Evolutionary conservation across 2,888 invertebrate species (phyloP).

Genomic region (Andricus quercusramuli): DNA sequence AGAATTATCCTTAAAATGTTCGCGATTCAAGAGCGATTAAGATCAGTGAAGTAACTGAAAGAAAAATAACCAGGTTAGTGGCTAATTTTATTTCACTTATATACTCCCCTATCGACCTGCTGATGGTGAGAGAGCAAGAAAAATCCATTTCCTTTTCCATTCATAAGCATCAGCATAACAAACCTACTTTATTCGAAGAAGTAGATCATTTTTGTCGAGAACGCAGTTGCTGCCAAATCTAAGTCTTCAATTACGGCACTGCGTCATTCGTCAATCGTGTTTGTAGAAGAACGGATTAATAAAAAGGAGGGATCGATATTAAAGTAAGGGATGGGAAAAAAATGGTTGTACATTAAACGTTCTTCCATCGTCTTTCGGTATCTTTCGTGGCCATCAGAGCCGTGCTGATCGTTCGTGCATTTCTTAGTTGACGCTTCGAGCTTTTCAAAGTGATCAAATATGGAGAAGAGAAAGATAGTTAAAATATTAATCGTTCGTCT

Average conservation of each 20-base stretch:
- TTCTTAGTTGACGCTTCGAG: not conserved
- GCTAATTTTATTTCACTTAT: not conserved
- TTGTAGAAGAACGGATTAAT: not conserved
- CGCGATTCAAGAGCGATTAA: not conserved
- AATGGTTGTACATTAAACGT: not conserved
- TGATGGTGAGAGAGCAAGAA: not conserved
- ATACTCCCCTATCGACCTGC: not conserved
- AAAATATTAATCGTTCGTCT: constrained; percentile 8
- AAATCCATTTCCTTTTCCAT: not conserved
- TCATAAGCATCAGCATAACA: not conserved
- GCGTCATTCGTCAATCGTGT: constrained; percentile 1
- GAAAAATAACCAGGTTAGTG: not conserved
- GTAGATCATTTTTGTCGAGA: not conserved
- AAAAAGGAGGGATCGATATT: not conserved
- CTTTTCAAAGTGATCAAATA: not conserved
- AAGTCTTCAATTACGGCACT: not conserved
- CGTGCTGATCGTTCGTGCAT: not conserved
- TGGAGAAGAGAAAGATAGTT: not conserved
- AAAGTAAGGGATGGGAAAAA: not conserved
- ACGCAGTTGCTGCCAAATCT: not conserved
- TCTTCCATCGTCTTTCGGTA: constrained; percentile 24
- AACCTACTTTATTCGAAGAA: not conserved
- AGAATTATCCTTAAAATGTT: not conserved
- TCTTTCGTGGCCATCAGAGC: constrained; percentile 18
- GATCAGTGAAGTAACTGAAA: not conserved